Conservation (phyloP, 2,113 vertebrate species). For the Phrynosoma platyrhinos region DNA sequence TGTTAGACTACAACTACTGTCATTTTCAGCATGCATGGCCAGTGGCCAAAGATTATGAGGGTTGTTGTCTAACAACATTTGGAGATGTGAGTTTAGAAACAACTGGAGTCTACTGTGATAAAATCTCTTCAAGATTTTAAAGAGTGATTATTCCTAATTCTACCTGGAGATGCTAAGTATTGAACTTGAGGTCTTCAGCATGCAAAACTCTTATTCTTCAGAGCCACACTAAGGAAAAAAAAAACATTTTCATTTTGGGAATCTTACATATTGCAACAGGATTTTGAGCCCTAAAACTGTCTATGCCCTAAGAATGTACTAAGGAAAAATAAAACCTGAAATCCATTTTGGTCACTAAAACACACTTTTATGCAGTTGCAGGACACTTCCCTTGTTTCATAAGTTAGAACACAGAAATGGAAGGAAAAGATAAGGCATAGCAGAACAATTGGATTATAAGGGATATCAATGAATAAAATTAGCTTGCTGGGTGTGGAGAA, state of each 20-base stretch:
- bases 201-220: not conserved
- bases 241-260: not conserved
- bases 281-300: too few species aligned
- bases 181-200: not conserved
- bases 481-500: not conserved
- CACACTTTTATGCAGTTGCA: too few species aligned
- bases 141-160: not conserved
- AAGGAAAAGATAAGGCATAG: too few species aligned
- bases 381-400: too few species aligned
- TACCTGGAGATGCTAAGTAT: not conserved
- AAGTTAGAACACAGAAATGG: too few species aligned
- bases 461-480: not conserved
- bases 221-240: not conserved
- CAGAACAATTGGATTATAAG: too few species aligned
- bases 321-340: not conserved
- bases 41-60: not conserved
- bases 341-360: too few species aligned
- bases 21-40: not conserved
- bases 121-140: not conserved
- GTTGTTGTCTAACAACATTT: not conserved
- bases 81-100: not conserved
- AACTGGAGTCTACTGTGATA: not conserved
- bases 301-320: not conserved
- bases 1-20: not conserved
- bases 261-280: not conserved